These are phyloP conservation scores for Allophyes oxyacanthae DNA, from an alignment of 2,888 invertebrate species.

Conservation along the genomic window DNA sequence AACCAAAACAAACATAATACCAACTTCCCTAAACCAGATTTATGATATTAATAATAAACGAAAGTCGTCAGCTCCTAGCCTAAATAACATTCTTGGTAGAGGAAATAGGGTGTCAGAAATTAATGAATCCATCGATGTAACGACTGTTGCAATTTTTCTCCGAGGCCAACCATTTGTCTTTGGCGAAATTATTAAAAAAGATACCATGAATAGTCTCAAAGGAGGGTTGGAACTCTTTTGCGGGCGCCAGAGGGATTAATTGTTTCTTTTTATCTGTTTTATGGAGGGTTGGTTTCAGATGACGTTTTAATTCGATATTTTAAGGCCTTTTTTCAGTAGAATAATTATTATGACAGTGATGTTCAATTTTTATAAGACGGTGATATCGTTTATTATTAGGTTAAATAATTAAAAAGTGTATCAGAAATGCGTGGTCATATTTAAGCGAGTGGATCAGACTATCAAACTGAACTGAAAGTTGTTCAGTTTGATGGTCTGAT, in stretches of 20 bases:
- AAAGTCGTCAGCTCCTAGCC: slow-evolving; percentile 34
- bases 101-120: slow-evolving; percentile 70
- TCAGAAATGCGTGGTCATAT: too few species aligned
- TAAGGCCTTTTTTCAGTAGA: background rate
- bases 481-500: too few species aligned
- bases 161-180: slow-evolving; percentile 31
- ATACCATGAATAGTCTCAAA: background rate
- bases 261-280: slow-evolving; percentile 31
- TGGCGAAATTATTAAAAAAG: slow-evolving; percentile 42
- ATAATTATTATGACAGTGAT: too few species aligned
- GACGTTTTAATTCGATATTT: slow-evolving; percentile 13
- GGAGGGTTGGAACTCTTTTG: background rate
- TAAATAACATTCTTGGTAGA: slow-evolving; percentile 42
- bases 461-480: too few species aligned
- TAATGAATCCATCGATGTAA: slow-evolving; percentile 70
- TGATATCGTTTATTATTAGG: too few species aligned
- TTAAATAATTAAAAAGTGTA: too few species aligned
- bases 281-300: slow-evolving; percentile 7
- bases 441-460: too few species aligned
- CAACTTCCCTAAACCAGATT: too few species aligned
- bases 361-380: too few species aligned
- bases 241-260: slow-evolving; percentile 20
- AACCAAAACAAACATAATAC: too few species aligned
- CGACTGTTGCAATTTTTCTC: slow-evolving; percentile 66
- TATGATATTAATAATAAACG: background rate